These are phyloP conservation scores for Pangasius krempfi DNA, from an alignment of 2,797 vertebrate genomes.

Conservation along the genomic window DNA sequence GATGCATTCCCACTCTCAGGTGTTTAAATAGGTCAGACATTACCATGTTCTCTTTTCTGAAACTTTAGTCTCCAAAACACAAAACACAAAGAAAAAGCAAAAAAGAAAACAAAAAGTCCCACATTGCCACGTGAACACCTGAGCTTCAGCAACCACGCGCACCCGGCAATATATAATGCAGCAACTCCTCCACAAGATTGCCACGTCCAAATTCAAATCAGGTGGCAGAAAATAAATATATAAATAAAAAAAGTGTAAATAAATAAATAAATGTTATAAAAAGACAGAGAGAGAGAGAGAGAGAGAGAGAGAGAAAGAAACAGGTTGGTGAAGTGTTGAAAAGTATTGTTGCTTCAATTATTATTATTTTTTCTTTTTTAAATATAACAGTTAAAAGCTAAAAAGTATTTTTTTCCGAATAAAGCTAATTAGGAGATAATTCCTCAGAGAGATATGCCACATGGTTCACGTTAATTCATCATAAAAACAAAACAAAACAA, in stretches of 20 bases:
- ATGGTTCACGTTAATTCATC: constrained; percentile 36
- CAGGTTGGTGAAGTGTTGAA: neutral
- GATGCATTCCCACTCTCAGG: constrained; percentile 39
- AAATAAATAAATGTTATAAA: neutral
- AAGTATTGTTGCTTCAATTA: too few species aligned
- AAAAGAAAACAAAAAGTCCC: neutral
- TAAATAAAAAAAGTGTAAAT: neutral
- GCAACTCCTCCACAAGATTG: neutral
- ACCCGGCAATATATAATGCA: neutral
- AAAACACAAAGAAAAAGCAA: neutral
- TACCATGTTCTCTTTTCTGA: neutral
- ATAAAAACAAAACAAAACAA: neutral
- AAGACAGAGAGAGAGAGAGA: neutral
- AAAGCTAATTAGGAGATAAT: constrained; percentile 29
- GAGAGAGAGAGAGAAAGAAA: neutral
- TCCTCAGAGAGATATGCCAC: constrained; percentile 37
- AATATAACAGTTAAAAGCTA: too few species aligned
- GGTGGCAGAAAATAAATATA: neutral
- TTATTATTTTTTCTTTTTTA: too few species aligned
- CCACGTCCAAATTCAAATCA: neutral
- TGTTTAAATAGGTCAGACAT: constrained; percentile 55
- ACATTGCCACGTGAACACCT: too few species aligned
- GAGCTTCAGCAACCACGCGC: neutral
- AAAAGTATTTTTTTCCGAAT: neutral
- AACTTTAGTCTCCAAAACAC: neutral